These are phyloP conservation scores for Syngnathus floridae DNA, from an alignment of 2,113 vertebrate species.

Conservation along the genomic window DNA sequence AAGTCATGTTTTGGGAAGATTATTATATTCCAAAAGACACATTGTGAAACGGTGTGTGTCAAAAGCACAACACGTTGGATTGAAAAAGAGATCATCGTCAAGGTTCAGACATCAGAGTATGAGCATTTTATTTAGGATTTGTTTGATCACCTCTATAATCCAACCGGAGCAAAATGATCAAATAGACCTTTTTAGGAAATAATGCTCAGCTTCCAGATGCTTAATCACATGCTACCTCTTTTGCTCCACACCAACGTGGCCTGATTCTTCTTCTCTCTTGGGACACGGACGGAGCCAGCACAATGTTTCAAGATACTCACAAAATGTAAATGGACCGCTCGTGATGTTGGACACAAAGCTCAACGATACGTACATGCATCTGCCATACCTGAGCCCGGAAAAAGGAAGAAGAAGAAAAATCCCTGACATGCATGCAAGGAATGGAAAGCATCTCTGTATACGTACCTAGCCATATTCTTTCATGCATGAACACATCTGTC, in stretches of 20 bases:
- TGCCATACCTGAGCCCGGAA: background rate
- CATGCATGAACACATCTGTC: conserved; percentile 18
- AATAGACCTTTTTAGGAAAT: background rate
- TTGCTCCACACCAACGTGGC: conserved; percentile 30
- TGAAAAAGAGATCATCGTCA: no score
- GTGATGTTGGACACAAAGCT: background rate
- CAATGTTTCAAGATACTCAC: background rate
- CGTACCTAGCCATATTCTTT: background rate
- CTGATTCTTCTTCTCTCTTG: conserved; percentile 42
- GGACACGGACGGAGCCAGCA: conserved; percentile 11
- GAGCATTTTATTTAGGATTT: no score
- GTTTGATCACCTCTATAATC: no score
- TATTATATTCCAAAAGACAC: no score
- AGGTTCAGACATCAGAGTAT: no score
- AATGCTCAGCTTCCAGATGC: background rate
- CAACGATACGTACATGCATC: background rate
- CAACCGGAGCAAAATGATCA: no score
- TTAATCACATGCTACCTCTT: conserved; percentile 22
- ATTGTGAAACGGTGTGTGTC: no score
- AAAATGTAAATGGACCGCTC: background rate
- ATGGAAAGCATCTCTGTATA: background rate
- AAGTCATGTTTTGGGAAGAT: no score
- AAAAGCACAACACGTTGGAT: no score
- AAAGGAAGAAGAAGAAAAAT: background rate
- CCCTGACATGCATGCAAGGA: background rate